These are phyloP conservation scores for Polymixis lichenea DNA, from an alignment of 2,888 invertebrate species.

Conservation along the genomic window DNA sequence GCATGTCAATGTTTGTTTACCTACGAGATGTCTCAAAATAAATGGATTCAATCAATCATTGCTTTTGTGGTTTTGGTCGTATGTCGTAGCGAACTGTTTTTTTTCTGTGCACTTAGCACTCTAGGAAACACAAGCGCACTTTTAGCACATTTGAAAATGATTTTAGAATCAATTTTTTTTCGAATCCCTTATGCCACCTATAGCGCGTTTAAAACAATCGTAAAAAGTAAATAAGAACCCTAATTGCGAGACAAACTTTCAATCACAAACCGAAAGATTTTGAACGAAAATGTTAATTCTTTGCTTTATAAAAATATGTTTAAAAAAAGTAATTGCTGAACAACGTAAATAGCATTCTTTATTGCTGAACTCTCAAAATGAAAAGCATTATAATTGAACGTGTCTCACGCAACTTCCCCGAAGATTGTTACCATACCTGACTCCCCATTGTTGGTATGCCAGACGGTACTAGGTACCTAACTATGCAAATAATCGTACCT, in stretches of 20 bases:
- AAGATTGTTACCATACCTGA: not conserved
- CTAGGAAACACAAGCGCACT: not conserved
- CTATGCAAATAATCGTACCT: not conserved
- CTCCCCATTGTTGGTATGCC: not conserved
- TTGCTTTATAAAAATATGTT: not conserved
- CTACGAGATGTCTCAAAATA: slow-evolving; percentile 24
- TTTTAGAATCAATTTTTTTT: not conserved
- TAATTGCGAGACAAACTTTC: not conserved
- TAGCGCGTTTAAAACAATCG: not conserved
- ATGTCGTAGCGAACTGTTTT: not conserved
- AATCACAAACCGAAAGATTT: not conserved
- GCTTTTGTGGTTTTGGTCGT: not conserved
- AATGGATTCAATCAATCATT: slow-evolving; percentile 19
- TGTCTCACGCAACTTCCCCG: not conserved
- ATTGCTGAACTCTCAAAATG: not conserved
- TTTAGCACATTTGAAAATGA: not conserved
- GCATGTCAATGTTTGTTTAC: slow-evolving; percentile 28
- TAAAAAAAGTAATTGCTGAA: not conserved
- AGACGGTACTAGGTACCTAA: not conserved
- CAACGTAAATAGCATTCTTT: not conserved
- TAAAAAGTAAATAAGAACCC: not conserved
- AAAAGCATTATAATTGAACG: not conserved
- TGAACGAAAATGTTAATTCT: not conserved
- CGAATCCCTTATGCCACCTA: not conserved
- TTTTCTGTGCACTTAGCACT: not conserved